Base-by-base conservation (phyloP, 2,888 invertebrate genomes). In the Pinctada fucata region DNA sequence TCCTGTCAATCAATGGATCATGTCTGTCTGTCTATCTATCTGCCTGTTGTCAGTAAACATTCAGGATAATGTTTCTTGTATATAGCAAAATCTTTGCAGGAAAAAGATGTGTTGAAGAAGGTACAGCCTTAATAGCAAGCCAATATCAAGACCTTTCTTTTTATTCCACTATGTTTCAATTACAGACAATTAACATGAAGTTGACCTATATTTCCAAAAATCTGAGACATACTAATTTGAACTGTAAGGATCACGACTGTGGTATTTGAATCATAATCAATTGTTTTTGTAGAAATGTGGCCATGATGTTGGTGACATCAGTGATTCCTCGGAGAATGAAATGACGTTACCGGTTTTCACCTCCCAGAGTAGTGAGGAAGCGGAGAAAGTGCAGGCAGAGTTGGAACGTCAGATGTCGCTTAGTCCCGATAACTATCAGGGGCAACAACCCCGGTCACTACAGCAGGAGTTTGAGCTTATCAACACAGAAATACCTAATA, bases 381-480 rank as follows among this genome's bases (percentile, higher is more conserved):
- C 75, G 51, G 75, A 74, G 45, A n/a, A 68, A 45, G 76, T 66
- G 31, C 52, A 72, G 65, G n/a, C 31, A 13, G 72, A 76, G 72
- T 47, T 72, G 16, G 31, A 72, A 51, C 45, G 79, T 58, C 79
- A 79, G 70, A 71, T 77, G 45, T 72, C 78, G 73, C 70, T 77
- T 49, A 70, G 77, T 48, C 79, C 79, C 71, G 83, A 84, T 47
- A 68, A 74, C 50, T 73, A 71, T 5, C 72, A 75, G 52, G 80
- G 80, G 51, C 86, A 88, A 50, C 88, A 90, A 89, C 94, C 94
- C 10, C 94, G 94, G 89, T 94, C 94, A 1, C 92, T 96, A 64
- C 95, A 95, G 88, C 95, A 96, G 90, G 96, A 96, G 91, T 96
- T 96, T 92, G 95, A 95, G 1, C 91, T 96, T 63, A 93, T 96